These are phyloP conservation scores for Parazoanthus atlanticus DNA, from an alignment of 92 coral and sea anemone genomes.

Conservation along the genomic window DNA sequence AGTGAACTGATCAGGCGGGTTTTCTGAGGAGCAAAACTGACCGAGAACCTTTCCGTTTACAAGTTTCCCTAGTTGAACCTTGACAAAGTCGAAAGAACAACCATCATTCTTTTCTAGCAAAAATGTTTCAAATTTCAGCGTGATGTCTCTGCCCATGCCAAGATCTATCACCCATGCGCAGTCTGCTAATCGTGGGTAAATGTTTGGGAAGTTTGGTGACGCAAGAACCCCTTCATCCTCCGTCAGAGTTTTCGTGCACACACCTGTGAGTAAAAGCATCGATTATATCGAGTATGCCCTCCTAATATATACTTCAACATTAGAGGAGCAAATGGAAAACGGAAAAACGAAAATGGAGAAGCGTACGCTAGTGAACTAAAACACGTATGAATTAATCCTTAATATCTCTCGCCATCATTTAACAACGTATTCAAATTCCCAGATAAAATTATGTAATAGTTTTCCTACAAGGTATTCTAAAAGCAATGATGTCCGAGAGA, in stretches of 20 bases:
- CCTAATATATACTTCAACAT: no score
- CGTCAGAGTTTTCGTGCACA: constrained; percentile 56
- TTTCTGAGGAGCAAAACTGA: constrained; percentile 51
- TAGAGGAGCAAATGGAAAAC: no score
- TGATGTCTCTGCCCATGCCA: constrained; percentile 73
- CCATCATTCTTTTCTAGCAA: constrained; percentile 53
- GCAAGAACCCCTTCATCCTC: constrained; percentile 59
- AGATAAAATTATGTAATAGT: no score
- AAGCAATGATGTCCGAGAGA: not conserved
- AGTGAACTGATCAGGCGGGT: constrained; percentile 62
- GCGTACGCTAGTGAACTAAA: no score
- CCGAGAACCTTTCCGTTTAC: constrained; percentile 47
- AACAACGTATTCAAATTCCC: no score
- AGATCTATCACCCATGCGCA: constrained; percentile 77
- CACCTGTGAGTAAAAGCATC: constrained; percentile 41
- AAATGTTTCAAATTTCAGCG: constrained; percentile 65
- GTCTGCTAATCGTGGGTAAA: constrained; percentile 50
- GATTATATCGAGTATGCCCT: not conserved
- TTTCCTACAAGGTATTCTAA: no score
- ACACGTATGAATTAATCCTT: no score
- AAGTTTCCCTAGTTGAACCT: constrained; percentile 59
- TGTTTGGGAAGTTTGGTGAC: constrained; percentile 70
- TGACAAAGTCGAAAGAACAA: constrained; percentile 69
- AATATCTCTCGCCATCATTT: no score
- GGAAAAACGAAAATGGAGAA: no score